A percentile compares a stretch with the other conserved stretches of the same genome.
phyloP scores from a whole-genome alignment of 2,888 invertebrate genomes.

The Drosophila gaucha region DNA sequence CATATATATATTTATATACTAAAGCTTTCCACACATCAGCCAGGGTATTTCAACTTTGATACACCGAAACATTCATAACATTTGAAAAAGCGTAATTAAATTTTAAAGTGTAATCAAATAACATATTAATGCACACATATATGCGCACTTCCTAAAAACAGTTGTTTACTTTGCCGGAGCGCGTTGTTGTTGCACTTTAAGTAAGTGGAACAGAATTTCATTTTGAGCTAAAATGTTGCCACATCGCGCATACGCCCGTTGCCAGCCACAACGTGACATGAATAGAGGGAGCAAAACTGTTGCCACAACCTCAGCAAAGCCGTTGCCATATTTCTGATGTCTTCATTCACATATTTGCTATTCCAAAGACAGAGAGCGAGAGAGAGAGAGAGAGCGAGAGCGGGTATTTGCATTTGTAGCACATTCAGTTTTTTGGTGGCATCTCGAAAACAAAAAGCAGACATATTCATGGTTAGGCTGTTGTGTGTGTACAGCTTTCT shows the following conservation, averaged over 20 bases:
- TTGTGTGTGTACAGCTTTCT: slow-evolving; percentile 16
- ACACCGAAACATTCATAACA: background rate
- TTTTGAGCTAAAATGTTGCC: slow-evolving; percentile 12
- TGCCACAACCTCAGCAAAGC: slow-evolving; percentile 30
- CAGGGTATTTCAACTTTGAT: background rate
- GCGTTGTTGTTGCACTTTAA: slow-evolving; percentile 18
- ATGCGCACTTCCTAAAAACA: background rate
- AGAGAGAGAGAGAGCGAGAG: slow-evolving; percentile 4
- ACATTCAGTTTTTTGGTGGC: slow-evolving; percentile 22
- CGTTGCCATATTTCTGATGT: slow-evolving; percentile 25
- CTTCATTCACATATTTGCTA: slow-evolving; percentile 28
- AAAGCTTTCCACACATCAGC: too few relatives aligned
- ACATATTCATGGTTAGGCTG: slow-evolving; percentile 24
- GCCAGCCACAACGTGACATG: slow-evolving; percentile 25
- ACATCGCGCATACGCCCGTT: slow-evolving; percentile 12
- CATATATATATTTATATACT: too few relatives aligned
- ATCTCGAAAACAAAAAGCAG: slow-evolving; percentile 31
- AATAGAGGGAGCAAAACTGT: slow-evolving; percentile 15
- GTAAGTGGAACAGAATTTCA: slow-evolving; percentile 28
- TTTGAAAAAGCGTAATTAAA: slow-evolving; percentile 11
- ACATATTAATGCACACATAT: background rate
- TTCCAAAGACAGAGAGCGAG: slow-evolving; percentile 11
- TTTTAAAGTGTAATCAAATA: slow-evolving; percentile 10
- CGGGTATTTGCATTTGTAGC: slow-evolving; percentile 17
- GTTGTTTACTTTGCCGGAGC: slow-evolving; percentile 12